Evolutionary conservation across 1,140 invertebrate species (phyloP), one percentile per base, ranked within the genome.

Genomic region (Cydia splendana): DNA sequence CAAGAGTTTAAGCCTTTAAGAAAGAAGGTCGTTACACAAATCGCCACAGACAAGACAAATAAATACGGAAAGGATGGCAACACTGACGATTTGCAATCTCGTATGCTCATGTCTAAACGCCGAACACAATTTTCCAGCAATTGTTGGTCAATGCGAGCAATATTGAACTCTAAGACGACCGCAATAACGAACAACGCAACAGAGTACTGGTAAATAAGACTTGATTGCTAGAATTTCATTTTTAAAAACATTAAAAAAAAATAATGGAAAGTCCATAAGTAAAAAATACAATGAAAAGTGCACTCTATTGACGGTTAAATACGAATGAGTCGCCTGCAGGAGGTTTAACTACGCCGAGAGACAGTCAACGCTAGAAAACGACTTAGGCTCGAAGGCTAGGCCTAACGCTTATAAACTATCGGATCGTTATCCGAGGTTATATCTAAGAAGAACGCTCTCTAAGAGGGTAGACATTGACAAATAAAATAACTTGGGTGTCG

Each of bases 111-210:
- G 67, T 71, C 67, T 6, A 18, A n/a, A 65, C 5, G 67, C 79
- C 79, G 81, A 80, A 84, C 80, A 80, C 81, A 84, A 83, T 85
- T 74, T 81, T 83, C 82, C 85, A 85, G 87, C 84, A 85, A 88
- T 84, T 82, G 84, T 81, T 81, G 18, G 74, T 78, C 57, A 53
- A 24, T 78, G 79, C 81, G 75, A 79, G 62, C 76, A 38, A 53
- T 38, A 51, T 18, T 69, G 65, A 45, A 76, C 69, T 74, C 13
- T 34, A 69, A 28, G 28, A 69, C 28, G 65, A 13, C 28, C 65
- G 15, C 24, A 65, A 65, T 65, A 65, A 34, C 3, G 15, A 69
- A 69, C 65, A 69, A 28, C 20, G 2, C 15, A 69, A 74, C 67
- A 81, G 78, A 83, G 78, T 81, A 80, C 79, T 53, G 62, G 51